Conservation (phyloP, 2,113 vertebrate genomes). For the Eupsittula cactorum region DNA sequence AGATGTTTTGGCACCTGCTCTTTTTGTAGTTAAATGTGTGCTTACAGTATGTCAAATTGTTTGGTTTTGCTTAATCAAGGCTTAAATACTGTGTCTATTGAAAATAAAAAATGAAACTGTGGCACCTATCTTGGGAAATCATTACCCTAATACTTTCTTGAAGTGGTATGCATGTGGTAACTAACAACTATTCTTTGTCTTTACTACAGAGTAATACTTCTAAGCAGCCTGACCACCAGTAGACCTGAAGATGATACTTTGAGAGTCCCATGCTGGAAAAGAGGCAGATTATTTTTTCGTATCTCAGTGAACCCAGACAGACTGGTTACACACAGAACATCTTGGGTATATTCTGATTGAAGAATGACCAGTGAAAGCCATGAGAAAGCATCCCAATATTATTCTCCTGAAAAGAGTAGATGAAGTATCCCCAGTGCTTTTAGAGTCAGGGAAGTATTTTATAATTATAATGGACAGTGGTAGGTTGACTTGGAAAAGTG, state of each 20-base stretch:
- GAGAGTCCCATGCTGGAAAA: background rate
- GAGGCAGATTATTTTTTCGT: background rate
- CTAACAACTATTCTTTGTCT: background rate
- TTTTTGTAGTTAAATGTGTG: background rate
- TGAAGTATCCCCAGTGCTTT: background rate
- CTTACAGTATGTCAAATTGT: background rate
- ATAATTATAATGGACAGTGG: background rate
- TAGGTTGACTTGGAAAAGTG: background rate
- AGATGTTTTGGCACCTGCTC: background rate
- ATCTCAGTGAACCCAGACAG: background rate
- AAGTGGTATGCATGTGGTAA: background rate
- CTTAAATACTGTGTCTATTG: background rate
- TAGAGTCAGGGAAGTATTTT: background rate
- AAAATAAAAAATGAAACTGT: background rate
- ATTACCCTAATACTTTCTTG: background rate
- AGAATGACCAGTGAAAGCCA: accelerated
- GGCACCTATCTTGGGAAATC: background rate
- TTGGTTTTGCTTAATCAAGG: background rate
- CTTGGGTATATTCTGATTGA: background rate
- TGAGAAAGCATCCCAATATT: background rate
- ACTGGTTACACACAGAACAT: background rate
- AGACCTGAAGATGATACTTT: background rate
- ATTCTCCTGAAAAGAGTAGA: background rate
- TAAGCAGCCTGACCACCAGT: background rate
- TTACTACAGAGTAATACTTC: background rate